Conservation (phyloP, 2,888 invertebrate genomes). For the Heliconius ethilla region DNA sequence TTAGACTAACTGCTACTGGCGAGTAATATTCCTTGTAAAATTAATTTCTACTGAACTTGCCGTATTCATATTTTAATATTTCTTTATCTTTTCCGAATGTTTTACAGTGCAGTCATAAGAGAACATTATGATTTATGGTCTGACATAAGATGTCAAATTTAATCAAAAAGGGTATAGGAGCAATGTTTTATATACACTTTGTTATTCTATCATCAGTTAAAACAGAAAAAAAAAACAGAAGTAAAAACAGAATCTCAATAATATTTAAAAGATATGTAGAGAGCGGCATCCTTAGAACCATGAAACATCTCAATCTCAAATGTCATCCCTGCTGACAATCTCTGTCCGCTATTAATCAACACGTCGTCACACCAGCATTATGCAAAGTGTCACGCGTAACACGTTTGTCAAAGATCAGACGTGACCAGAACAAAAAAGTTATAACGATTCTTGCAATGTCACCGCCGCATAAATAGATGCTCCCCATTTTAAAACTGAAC, state of each 20-base stretch:
- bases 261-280: background rate
- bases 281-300: background rate
- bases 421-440: conserved; percentile 51
- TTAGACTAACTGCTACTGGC: conserved; percentile 14
- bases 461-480: conserved; percentile 69
- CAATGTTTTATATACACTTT: too few relatives aligned
- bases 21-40: conserved; percentile 1
- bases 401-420: conserved; percentile 43
- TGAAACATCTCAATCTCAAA: conserved; percentile 26
- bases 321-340: conserved; percentile 25
- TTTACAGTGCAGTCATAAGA: background rate
- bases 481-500: conserved; percentile 58
- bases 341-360: conserved; percentile 40
- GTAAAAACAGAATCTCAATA: background rate
- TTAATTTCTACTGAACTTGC: background rate
- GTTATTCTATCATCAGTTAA: background rate
- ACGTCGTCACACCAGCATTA: conserved; percentile 36
- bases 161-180: background rate
- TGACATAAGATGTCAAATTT: background rate
- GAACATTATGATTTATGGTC: too few relatives aligned
- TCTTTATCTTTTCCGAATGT: background rate
- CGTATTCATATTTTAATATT: background rate
- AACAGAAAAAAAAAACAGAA: background rate
- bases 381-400: conserved; percentile 35
- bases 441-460: conserved; percentile 59